Evolutionary conservation across 2,797 vertebrate genomes (phyloP).

Genomic region (Cryptoblepharus egeriae): DNA sequence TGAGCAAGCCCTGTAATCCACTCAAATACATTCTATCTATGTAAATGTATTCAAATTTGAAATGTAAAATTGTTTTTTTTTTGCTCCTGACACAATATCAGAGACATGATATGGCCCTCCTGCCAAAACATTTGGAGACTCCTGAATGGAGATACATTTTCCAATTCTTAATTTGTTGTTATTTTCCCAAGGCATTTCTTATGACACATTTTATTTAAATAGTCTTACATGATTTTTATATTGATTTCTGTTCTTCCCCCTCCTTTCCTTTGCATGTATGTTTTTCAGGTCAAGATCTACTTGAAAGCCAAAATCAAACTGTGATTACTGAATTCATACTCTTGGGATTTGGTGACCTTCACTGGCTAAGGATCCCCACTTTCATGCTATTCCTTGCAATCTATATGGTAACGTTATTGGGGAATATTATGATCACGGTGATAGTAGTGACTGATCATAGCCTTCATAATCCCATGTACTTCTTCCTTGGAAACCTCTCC

Average conservation of each 20-base stretch:
- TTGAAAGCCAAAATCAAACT: not conserved
- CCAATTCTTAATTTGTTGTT: not conserved
- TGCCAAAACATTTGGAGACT: no score
- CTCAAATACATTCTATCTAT: no score
- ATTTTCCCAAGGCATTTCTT: not conserved
- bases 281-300: not conserved
- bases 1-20: no score
- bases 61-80: no score
- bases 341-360: conserved; percentile 25
- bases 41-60: no score
- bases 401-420: conserved; percentile 30
- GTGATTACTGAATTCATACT: conserved; percentile 40
- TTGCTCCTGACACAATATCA: no score
- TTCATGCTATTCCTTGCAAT: conserved; percentile 14
- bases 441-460: not conserved
- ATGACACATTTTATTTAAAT: not conserved
- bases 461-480: conserved; percentile 51
- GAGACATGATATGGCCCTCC: no score
- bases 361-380: not conserved
- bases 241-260: not conserved
- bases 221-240: not conserved
- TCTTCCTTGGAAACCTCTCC: conserved; percentile 53
- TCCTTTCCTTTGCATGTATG: not conserved
- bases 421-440: conserved; percentile 22
- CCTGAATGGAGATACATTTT: not conserved